Evolutionary conservation across 2,113 vertebrate genomes (phyloP).

Genomic region (Pipa parva): DNA sequence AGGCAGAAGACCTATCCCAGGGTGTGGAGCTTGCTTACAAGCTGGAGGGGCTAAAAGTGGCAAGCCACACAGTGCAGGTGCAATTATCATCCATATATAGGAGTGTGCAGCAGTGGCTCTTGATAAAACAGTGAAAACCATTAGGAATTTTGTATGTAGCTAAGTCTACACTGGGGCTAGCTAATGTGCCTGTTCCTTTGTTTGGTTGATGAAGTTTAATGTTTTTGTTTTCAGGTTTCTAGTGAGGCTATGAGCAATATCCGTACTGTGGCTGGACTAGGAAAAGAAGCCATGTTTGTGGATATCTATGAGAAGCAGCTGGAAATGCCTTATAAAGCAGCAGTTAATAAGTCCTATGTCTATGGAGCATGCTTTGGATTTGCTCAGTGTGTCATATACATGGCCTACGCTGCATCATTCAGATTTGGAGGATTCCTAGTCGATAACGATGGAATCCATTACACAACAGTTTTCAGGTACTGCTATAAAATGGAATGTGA

Average conservation of each 20-base stretch:
- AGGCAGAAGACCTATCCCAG: too few species aligned
- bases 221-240: slow-evolving; percentile 70
- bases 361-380: slow-evolving; percentile 88
- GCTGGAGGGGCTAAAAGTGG: too few species aligned
- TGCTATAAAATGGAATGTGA: slow-evolving; percentile 17
- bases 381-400: slow-evolving; percentile 81
- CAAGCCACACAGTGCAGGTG: too few species aligned
- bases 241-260: slow-evolving; percentile 89
- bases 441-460: slow-evolving; percentile 77
- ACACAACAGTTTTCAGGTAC: slow-evolving; percentile 91
- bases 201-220: too few species aligned
- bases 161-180: too few species aligned
- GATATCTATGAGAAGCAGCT: slow-evolving; percentile 72
- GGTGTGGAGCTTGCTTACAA: too few species aligned
- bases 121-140: too few species aligned
- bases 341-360: slow-evolving; percentile 79
- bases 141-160: too few species aligned
- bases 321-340: slow-evolving; percentile 68
- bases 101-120: too few species aligned
- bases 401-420: slow-evolving; percentile 89
- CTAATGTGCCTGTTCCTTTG: too few species aligned
- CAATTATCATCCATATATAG: too few species aligned
- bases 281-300: slow-evolving; percentile 80
- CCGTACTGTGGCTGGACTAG: slow-evolving; percentile 88
- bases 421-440: slow-evolving; percentile 89